These are phyloP conservation scores for Cremastobaeus sp. DNA, from an alignment of 2,888 invertebrate species.

Conservation along the genomic window DNA sequence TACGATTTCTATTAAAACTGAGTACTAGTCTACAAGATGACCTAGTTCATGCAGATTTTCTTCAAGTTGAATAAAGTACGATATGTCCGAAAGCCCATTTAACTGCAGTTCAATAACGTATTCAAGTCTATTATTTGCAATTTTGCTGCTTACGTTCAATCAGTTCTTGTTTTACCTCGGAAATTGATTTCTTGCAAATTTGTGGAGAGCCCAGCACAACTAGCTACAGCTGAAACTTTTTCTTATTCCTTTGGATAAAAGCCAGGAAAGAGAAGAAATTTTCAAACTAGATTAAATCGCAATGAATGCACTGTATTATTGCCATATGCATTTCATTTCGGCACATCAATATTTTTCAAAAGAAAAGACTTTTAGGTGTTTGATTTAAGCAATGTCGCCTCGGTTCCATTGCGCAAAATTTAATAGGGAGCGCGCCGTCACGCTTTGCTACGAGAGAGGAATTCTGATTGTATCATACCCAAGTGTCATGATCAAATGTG, in stretches of 20 bases:
- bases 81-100: constrained; percentile 8
- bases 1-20: no score
- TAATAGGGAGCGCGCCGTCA: constrained; percentile 70
- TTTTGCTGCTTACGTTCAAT: constrained; percentile 39
- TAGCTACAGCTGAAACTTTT: no score
- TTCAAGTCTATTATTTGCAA: constrained; percentile 26
- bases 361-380: constrained; percentile 41
- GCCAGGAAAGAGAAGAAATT: neutral
- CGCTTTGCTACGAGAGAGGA: constrained; percentile 65
- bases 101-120: constrained; percentile 21
- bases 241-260: no score
- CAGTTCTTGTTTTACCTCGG: constrained; percentile 10
- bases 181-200: neutral
- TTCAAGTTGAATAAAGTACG: constrained; percentile 4
- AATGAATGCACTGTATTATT: constrained; percentile 4
- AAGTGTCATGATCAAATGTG: constrained; percentile 71
- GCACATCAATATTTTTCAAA: constrained; percentile 34
- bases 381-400: constrained; percentile 65
- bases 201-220: no score
- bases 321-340: constrained; percentile 17
- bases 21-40: constrained; percentile 7
- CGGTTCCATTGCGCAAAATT: constrained; percentile 69
- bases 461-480: constrained; percentile 74
- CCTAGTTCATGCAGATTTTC: constrained; percentile 9
- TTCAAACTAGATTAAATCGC: neutral